Conservation (phyloP, 1,140 invertebrate species). For the Ephestia elutella region DNA sequence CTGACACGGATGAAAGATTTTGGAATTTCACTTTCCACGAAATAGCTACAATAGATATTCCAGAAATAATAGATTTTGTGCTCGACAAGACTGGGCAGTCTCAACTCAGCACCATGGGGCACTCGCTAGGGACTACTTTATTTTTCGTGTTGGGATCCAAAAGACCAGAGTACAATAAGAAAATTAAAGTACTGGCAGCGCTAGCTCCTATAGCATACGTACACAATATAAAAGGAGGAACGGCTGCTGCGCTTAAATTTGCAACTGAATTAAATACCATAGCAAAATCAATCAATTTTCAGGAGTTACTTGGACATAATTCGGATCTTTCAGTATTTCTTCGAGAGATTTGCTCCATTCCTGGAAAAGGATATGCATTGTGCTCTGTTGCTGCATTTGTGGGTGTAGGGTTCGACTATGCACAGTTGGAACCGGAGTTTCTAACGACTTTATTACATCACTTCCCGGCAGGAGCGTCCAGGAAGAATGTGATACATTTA, state of each 20-base stretch:
- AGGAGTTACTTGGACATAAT: neutral
- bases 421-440: slow-evolving; percentile 16
- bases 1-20: slow-evolving; percentile 47
- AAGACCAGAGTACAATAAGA: slow-evolving; percentile 74
- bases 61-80: slow-evolving; percentile 77
- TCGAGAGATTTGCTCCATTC: neutral
- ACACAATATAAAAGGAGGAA: slow-evolving; percentile 21
- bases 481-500: slow-evolving; percentile 79
- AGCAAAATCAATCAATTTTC: neutral
- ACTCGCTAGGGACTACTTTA: slow-evolving; percentile 68
- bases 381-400: neutral
- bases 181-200: slow-evolving; percentile 40
- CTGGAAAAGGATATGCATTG: neutral
- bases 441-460: slow-evolving; percentile 31
- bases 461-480: slow-evolving; percentile 67
- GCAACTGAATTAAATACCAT: slow-evolving; percentile 17
- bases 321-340: neutral
- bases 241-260: slow-evolving; percentile 13
- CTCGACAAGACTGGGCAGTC: slow-evolving; percentile 59
- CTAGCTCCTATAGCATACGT: slow-evolving; percentile 77
- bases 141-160: slow-evolving; percentile 75
- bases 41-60: slow-evolving; percentile 76
- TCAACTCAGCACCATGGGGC: slow-evolving; percentile 61
- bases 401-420: slow-evolving; percentile 20
- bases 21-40: slow-evolving; percentile 76